A percentile compares a stretch with the other conserved stretches of the same genome.
Conservation (phyloP, 2,888 invertebrate genomes). For the Masnerella sp. region DNA sequence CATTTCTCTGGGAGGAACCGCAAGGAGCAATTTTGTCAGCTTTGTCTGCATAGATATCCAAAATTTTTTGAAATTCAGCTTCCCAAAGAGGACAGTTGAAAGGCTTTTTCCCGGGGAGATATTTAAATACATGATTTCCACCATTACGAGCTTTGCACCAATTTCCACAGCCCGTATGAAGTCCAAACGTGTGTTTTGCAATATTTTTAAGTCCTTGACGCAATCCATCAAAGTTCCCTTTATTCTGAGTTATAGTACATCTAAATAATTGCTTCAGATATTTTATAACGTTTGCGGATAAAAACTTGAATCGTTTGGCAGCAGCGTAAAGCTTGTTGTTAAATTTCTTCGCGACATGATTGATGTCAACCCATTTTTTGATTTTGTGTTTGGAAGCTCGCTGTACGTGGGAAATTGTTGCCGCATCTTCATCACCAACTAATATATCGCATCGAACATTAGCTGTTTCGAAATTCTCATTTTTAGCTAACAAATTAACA, state of each 20-base stretch:
- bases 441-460: conserved; percentile 34
- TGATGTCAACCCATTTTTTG: conserved; percentile 39
- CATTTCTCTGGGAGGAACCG: conserved; percentile 53
- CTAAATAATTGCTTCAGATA: conserved; percentile 30
- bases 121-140: conserved; percentile 1
- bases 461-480: conserved; percentile 30
- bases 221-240: conserved; percentile 6
- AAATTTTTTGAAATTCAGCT: conserved; percentile 8
- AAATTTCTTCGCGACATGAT: conserved; percentile 41
- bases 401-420: conserved; percentile 26
- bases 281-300: conserved; percentile 12
- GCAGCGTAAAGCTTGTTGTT: conserved; percentile 20
- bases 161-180: conserved; percentile 6
- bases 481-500: conserved; percentile 30
- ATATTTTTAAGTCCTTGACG: neutral
- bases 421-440: conserved; percentile 49
- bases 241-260: conserved; percentile 16
- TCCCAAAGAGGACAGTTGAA: conserved; percentile 20
- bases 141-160: conserved; percentile 17
- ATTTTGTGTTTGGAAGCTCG: conserved; percentile 15
- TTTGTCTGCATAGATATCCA: conserved; percentile 31
- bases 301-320: conserved; percentile 27
- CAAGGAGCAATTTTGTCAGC: conserved; percentile 42
- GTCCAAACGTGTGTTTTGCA: conserved; percentile 4
- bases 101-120: conserved; percentile 27